A percentile compares a stretch with the other conserved stretches of the same genome.
phyloP scores from a whole-genome alignment of 2,797 vertebrate species.

The Sebastes taczanowskii region DNA sequence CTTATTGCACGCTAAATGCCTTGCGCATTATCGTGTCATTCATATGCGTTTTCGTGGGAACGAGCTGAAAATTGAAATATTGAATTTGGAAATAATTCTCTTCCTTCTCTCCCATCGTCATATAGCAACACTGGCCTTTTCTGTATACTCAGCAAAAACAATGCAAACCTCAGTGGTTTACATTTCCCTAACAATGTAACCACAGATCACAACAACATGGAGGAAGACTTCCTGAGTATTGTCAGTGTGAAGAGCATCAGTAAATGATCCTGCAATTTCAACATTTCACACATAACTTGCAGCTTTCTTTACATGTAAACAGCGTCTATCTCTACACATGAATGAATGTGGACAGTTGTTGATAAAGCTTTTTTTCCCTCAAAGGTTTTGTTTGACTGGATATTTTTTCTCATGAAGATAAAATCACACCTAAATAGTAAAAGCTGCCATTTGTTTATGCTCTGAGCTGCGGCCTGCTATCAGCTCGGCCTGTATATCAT shows the following conservation, averaged over 20 bases:
- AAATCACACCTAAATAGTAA: constrained; percentile 56
- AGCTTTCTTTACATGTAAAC: constrained; percentile 41
- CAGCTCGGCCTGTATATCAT: constrained; percentile 55
- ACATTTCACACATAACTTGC: constrained; percentile 43
- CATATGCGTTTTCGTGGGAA: too few species aligned
- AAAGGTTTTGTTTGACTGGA: constrained; percentile 21
- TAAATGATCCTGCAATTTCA: constrained; percentile 14
- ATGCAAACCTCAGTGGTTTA: background rate
- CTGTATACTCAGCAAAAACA: background rate
- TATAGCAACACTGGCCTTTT: background rate
- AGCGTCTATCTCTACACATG: background rate
- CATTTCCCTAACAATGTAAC: background rate
- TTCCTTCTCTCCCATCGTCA: background rate
- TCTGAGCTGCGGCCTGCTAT: constrained; percentile 42
- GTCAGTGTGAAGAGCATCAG: constrained; percentile 6
- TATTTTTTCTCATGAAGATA: constrained; percentile 42
- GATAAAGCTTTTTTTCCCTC: constrained; percentile 27
- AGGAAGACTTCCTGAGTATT: constrained; percentile 23
- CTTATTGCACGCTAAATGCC: too few species aligned
- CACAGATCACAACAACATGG: background rate
- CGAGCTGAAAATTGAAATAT: background rate
- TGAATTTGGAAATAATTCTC: background rate
- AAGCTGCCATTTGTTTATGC: constrained; percentile 64
- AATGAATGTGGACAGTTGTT: constrained; percentile 27
- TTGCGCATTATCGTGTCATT: too few species aligned